phyloP scores from a whole-genome alignment of 2,797 vertebrate species.

The Lepus oiostolus region DNA sequence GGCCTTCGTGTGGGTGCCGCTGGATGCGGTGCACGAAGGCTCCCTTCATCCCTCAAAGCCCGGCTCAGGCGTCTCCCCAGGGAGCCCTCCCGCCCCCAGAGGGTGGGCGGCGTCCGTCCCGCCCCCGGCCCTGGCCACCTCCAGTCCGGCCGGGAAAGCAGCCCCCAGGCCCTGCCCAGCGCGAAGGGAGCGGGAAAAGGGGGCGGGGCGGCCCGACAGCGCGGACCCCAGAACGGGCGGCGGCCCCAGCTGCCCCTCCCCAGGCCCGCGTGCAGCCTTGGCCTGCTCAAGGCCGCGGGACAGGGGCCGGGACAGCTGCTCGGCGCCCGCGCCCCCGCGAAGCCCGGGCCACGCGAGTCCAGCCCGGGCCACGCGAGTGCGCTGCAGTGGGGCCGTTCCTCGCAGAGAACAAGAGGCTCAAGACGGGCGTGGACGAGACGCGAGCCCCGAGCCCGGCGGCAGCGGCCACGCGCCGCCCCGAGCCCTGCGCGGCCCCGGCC shows the following conservation, averaged over 20 bases:
- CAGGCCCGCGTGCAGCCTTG: background rate
- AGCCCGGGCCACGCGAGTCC: too few species aligned
- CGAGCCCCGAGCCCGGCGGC: background rate
- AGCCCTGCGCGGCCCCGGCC: background rate
- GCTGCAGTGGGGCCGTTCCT: background rate
- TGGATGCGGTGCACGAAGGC: too few species aligned
- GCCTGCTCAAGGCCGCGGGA: background rate
- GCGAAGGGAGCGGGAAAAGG: background rate
- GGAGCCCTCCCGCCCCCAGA: background rate
- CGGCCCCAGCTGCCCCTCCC: background rate
- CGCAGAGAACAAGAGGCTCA: slow-evolving; percentile 60
- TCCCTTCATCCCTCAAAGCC: slow-evolving; percentile 16
- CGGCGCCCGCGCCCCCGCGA: too few species aligned
- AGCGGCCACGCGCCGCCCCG: background rate
- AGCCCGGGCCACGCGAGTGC: background rate
- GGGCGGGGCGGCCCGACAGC: background rate
- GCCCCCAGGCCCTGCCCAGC: background rate
- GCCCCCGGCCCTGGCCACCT: background rate
- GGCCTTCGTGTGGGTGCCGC: too few species aligned
- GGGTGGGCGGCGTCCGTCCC: background rate
- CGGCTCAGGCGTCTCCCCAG: background rate
- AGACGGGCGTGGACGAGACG: background rate
- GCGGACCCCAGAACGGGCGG: background rate
- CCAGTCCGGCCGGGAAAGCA: background rate
- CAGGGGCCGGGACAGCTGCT: background rate